Evolutionary conservation across 1,140 invertebrate genomes (phyloP).

Genomic region (Eriosoma lanigerum): DNA sequence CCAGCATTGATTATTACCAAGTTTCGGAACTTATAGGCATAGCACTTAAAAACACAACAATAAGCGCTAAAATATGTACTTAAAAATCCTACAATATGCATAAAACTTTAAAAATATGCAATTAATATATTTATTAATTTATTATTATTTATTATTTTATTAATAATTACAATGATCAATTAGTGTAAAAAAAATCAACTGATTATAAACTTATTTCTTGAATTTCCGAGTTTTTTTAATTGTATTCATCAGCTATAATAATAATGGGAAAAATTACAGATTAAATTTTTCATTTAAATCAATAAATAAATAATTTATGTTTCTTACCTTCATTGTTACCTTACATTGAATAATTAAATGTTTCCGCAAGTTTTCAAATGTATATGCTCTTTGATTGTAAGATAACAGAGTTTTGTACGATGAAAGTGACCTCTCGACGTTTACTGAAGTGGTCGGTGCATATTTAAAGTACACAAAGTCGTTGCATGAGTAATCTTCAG

Average conservation of each 20-base stretch:
- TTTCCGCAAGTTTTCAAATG: background rate
- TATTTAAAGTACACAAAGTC: too few species aligned
- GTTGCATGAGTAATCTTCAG: too few species aligned
- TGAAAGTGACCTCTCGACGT: too few species aligned
- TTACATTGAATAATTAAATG: too few species aligned
- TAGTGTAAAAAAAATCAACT: too few species aligned
- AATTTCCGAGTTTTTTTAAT: background rate
- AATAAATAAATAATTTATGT: background rate
- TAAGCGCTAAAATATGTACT: too few species aligned
- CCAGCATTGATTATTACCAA: too few species aligned
- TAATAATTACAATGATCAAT: background rate
- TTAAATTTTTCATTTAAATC: background rate
- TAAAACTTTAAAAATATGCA: background rate
- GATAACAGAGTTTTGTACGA: too few species aligned
- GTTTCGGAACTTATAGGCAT: background rate
- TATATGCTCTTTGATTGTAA: too few species aligned
- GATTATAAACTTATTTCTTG: background rate
- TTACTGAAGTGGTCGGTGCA: too few species aligned
- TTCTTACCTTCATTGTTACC: background rate
- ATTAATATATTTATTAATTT: background rate
- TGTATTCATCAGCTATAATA: too few species aligned
- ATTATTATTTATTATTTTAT: background rate
- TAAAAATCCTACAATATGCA: background rate
- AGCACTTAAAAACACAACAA: too few species aligned
- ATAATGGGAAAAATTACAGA: background rate